Evolutionary conservation across 2,113 vertebrate genomes (phyloP), one percentile per base, ranked within the genome.

Genomic region (Thryonomys swinderianus): DNA sequence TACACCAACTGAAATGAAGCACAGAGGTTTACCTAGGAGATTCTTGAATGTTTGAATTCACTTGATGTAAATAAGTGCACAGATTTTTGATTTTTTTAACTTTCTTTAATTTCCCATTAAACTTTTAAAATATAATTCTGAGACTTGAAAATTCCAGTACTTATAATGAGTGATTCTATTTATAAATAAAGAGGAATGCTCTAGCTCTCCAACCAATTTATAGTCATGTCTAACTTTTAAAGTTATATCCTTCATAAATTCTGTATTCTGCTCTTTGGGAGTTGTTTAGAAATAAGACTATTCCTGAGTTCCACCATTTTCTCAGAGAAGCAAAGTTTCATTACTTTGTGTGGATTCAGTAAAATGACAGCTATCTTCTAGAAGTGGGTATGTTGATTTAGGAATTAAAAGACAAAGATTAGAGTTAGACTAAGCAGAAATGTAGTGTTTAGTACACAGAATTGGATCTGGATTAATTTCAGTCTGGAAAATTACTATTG

Each of bases 381-480:
- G n/a, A 85, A 76, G 79, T 18, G 93, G 3, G 32, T 34, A 83
- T 62, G 42, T 62, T 88, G 42, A 88, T 81, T 90, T 94, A 85
- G 45, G 37, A 85, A 94, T 80, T 80, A 40, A 83, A 94, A 89
- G 57, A 80, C 37, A 87, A 91, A 73, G 9, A 85, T 21, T 85
- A 12, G 34, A 90, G 85, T 86, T 92, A 48, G 42, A 85, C 21
- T 90, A 92, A 92, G 23, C n/a, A 79, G n/a, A 81, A 81, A 92
- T 79, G 27, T 16, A 51, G 7, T 55, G 62, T 64, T 88, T 82
- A 79, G 61, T 34, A 83, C 51, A 93, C 30, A 91, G 79, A 91
- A 18, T 83, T 67, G 61, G 94, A 94, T 86, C 91, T 85, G n/a
- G 9, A 86, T 90, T 90, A 84, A 92, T 20, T 73, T 96, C 53